These are phyloP conservation scores for Microcebus murinus DNA, from an alignment of 2,113 vertebrate species.

Conservation along the genomic window DNA sequence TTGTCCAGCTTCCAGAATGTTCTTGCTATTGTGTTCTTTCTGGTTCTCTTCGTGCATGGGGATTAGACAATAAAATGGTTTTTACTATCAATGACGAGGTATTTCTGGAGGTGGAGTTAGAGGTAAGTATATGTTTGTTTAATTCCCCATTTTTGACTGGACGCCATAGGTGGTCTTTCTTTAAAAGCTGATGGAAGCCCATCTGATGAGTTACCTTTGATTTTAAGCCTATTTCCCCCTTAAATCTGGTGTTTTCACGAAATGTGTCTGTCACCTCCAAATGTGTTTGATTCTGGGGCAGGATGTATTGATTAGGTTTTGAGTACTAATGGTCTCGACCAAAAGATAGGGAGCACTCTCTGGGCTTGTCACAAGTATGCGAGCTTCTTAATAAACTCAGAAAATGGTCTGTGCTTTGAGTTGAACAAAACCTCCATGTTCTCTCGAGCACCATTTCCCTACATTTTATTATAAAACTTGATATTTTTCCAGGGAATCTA, in stretches of 20 bases:
- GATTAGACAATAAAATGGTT: background rate
- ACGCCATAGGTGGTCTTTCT: background rate
- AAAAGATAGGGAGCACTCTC: background rate
- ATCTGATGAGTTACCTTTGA: background rate
- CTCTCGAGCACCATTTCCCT: conserved; percentile 8
- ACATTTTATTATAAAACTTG: conserved; percentile 15
- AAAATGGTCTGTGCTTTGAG: conserved; percentile 16
- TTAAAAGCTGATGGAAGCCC: background rate
- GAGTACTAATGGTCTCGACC: background rate
- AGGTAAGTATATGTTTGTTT: background rate
- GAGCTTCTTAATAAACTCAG: conserved; percentile 29
- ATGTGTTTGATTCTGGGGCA: background rate
- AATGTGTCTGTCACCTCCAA: background rate
- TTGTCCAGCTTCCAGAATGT: conserved; percentile 1
- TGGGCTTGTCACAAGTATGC: background rate
- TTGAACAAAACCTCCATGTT: conserved; percentile 16
- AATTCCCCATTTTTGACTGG: background rate
- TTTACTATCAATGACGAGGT: background rate
- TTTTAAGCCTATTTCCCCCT: background rate
- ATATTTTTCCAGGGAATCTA: conserved; percentile 39
- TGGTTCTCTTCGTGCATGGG: background rate
- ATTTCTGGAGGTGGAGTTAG: background rate
- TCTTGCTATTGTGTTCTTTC: background rate
- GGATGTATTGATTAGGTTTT: background rate
- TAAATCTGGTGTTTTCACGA: background rate